Conservation (phyloP, 2,888 invertebrate genomes). For the Scrobipalpa costella region DNA sequence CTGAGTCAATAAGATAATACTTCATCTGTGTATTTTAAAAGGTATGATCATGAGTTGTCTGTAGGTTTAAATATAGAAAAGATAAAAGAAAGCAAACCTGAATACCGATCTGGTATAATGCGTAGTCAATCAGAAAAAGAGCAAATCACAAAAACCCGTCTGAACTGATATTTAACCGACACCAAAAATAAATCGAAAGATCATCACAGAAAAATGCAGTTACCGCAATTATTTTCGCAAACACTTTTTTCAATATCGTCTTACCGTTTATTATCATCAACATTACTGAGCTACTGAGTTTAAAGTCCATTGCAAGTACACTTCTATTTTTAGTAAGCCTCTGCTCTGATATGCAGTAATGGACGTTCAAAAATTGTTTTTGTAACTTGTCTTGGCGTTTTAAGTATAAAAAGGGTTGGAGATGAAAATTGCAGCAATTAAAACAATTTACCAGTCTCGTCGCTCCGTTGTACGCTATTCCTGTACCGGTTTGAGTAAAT, state of each 20-base stretch:
- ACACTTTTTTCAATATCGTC: conserved; percentile 14
- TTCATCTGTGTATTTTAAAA: no score
- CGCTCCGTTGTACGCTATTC: conserved; percentile 8
- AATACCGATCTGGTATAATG: neutral
- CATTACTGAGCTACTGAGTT: neutral
- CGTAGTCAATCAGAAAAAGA: neutral
- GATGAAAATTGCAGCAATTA: conserved; percentile 29
- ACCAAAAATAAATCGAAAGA: conserved; percentile 5
- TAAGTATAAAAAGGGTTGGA: neutral
- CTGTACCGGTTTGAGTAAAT: neutral
- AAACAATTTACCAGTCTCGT: conserved; percentile 26
- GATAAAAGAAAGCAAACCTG: neutral
- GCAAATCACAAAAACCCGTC: neutral
- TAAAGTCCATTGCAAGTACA: neutral
- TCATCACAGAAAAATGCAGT: conserved; percentile 20
- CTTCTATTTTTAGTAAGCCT: neutral
- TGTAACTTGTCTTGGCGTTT: neutral
- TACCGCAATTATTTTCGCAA: conserved; percentile 18
- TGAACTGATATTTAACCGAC: conserved; percentile 20
- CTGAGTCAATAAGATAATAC: no score
- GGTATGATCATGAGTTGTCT: neutral
- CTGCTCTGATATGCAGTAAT: neutral
- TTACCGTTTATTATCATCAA: neutral
- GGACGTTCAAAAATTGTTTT: neutral
- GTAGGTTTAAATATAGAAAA: neutral